Conservation (phyloP, 2,113 vertebrate genomes). For the Xenopus borealis region DNA sequence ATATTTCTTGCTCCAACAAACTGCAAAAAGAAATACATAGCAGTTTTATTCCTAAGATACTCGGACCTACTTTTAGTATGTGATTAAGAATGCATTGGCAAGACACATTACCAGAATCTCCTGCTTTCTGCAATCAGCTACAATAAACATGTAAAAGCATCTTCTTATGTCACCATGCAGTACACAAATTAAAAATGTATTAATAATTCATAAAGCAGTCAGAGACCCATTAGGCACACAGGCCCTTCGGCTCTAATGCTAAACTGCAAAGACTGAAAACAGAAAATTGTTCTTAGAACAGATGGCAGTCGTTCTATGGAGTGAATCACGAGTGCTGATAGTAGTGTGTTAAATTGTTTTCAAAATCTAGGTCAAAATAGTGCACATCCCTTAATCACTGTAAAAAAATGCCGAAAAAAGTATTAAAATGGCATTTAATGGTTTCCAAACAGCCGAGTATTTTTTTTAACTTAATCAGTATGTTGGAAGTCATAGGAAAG, state of each 20-base stretch:
- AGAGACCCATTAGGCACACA: constrained; percentile 39
- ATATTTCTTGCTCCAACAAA: too few species aligned
- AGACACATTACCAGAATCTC: constrained; percentile 10
- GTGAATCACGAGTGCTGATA: constrained; percentile 35
- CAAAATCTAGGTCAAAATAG: constrained; percentile 37
- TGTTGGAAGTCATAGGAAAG: too few species aligned
- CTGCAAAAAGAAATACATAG: too few species aligned
- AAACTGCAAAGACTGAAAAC: constrained; percentile 19
- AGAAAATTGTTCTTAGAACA: constrained; percentile 31
- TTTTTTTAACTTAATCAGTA: neutral
- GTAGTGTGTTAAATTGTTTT: constrained; percentile 28
- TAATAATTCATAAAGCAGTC: constrained; percentile 44
- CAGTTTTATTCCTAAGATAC: too few species aligned
- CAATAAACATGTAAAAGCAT: constrained; percentile 35
- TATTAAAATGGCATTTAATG: neutral
- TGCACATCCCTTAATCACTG: constrained; percentile 2
- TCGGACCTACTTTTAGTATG: too few species aligned
- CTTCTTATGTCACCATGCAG: constrained; percentile 29
- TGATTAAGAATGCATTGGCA: too few species aligned
- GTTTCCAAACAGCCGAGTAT: neutral
- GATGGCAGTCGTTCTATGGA: constrained; percentile 28
- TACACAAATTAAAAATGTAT: constrained; percentile 44
- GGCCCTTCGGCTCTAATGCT: constrained; percentile 22
- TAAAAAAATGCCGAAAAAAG: neutral
- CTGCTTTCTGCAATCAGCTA: constrained; percentile 23